Conservation (phyloP, 23 tunicate species). For the Aplidium turbinatum region DNA sequence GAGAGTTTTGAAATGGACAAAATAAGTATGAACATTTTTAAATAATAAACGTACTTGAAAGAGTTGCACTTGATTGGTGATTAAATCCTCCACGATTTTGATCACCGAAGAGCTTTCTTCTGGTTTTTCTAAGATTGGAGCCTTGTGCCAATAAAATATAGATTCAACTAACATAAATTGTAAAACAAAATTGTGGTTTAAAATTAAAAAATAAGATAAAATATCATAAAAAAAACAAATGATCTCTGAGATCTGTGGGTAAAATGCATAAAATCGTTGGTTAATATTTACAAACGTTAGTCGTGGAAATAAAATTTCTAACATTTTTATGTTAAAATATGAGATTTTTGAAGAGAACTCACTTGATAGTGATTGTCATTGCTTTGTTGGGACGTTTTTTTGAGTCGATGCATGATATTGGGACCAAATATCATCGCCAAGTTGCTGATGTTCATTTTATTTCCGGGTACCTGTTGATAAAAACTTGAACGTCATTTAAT, state of each 20-base stretch:
- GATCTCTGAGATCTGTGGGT: too few species aligned
- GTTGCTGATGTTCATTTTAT: constrained; percentile 75
- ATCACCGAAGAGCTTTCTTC: constrained; percentile 81
- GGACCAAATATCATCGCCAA: constrained; percentile 90
- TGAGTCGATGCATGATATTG: constrained; percentile 74
- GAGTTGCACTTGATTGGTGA: constrained; percentile 58
- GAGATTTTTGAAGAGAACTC: neutral
- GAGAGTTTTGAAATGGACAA: too few species aligned
- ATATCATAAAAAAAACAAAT: too few species aligned
- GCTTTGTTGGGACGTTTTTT: constrained; percentile 46
- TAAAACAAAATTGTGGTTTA: too few species aligned
- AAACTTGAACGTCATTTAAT: too few species aligned
- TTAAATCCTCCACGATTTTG: constrained; percentile 64
- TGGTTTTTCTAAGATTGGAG: constrained; percentile 57
- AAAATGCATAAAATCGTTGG: too few species aligned
- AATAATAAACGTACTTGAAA: constrained; percentile 49
- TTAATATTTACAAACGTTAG: too few species aligned
- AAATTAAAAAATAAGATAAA: too few species aligned
- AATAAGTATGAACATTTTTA: too few species aligned
- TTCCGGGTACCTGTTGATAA: constrained; percentile 82
- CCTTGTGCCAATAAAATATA: too few species aligned
- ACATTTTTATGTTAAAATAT: neutral
- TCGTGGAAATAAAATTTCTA: neutral
- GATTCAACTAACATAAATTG: too few species aligned
- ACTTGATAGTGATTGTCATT: constrained; percentile 67